Base-by-base conservation (phyloP, 2,113 vertebrate genomes). In the Phoxinus phoxinus region DNA sequence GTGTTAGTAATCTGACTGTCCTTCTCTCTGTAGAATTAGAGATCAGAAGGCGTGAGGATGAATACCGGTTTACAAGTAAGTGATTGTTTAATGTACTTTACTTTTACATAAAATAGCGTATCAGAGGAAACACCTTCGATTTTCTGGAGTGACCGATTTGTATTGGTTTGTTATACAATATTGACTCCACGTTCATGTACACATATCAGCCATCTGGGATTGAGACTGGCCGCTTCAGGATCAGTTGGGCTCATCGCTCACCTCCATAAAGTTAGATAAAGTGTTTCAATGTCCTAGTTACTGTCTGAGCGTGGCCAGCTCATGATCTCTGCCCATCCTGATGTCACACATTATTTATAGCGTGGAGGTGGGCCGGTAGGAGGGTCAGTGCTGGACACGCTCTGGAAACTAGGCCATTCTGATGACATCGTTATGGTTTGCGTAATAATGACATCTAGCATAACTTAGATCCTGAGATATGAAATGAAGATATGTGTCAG, bases 1-100 rank as follows among this genome's bases (percentile, higher is more conserved):
- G 75, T 53, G 82, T 72, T 89, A 6, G 12, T 32, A 85, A 90
- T 92, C 92, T 94, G 92, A 89, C 95, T 96, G 95, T 96, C 92
- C 94, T 96, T 95, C 94, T 96, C 92, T 96, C 92, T 95, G 86
- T 97, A 99, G 98, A 99, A 92, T 95, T 98, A 96, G 98, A 99
- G 95, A 97, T 99, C 94, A 97, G 97, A 97, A 97, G 97, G 97
- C 97, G 97, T 92, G 98, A 99, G 94, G 97, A 99, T 97, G 98
- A 99, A 92, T 99, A 99, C 97, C 97, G 97, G 96, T 98, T 99
- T 94, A 98, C 98, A 97, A 99, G 98, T 99, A 97, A 98, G 97
- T 97, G 93, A 90, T 86, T 89, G 91, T 92, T 94, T 91, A 89
- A 7, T 53, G 4, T 41, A 41, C 37, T 82, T 9, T 23, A 27